Conservation (phyloP, 1,140 invertebrate genomes). For the Bombus turneri region DNA sequence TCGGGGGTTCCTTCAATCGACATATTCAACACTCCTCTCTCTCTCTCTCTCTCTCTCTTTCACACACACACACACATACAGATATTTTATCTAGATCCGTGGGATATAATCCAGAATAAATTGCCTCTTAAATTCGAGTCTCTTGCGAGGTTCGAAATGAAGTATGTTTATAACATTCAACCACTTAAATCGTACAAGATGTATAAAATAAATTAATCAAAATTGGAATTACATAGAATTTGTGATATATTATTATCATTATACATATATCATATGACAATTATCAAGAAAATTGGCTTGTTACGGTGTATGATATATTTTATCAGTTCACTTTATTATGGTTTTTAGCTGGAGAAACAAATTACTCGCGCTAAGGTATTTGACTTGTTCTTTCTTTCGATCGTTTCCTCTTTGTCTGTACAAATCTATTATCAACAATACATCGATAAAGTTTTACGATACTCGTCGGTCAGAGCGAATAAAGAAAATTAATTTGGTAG, state of each 20-base stretch:
- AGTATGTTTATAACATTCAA: background rate
- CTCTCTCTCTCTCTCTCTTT: too few species aligned
- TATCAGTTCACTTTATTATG: too few species aligned
- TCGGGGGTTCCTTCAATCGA: constrained; percentile 25
- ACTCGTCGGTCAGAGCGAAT: background rate
- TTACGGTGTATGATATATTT: background rate
- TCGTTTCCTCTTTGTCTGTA: too few species aligned
- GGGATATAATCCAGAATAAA: constrained; percentile 23
- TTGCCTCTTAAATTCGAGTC: background rate
- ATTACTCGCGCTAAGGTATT: background rate
- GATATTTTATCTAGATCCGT: background rate
- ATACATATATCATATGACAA: background rate
- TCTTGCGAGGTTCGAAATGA: background rate
- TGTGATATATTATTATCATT: background rate
- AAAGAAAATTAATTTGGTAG: background rate
- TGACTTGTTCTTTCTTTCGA: background rate
- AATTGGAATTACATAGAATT: background rate
- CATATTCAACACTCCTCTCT: constrained; percentile 29
- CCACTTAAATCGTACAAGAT: background rate
- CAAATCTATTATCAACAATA: too few species aligned
- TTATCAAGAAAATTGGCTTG: background rate
- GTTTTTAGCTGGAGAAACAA: background rate
- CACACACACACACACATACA: too few species aligned
- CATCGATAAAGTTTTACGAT: too few species aligned
- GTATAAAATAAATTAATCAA: background rate